Evolutionary conservation across 2,113 vertebrate species (phyloP).

Genomic region (Suricata suricatta): DNA sequence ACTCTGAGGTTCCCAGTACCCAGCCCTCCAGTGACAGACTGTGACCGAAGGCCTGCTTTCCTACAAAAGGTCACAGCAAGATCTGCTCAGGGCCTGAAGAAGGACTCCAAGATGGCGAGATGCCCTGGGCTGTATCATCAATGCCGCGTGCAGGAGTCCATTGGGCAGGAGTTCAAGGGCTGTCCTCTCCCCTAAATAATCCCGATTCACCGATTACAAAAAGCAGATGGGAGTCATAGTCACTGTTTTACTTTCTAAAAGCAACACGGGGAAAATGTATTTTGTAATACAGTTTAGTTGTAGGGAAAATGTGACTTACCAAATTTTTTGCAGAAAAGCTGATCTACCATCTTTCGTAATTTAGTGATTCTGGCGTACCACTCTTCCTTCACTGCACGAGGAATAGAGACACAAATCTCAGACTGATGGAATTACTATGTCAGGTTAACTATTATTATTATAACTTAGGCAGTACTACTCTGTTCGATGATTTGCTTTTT

Average conservation of each 20-base stretch:
- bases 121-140: neutral
- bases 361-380: constrained; percentile 86
- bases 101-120: neutral
- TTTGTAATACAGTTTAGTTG: neutral
- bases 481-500: neutral
- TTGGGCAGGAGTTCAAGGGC: too few relatives aligned
- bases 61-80: neutral
- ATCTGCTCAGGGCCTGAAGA: neutral
- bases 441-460: neutral
- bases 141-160: neutral
- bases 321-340: constrained; percentile 88
- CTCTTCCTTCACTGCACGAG: constrained; percentile 83
- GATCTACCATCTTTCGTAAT: constrained; percentile 86
- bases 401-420: neutral
- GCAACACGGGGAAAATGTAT: neutral
- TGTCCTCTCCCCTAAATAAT: too few relatives aligned
- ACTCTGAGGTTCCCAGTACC: neutral
- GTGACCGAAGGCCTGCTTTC: neutral
- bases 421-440: neutral
- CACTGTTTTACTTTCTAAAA: neutral
- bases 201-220: too few relatives aligned
- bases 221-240: neutral
- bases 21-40: neutral
- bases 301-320: constrained; percentile 78
- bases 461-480: neutral